phyloP scores from a whole-genome alignment of 2,113 vertebrate species.

The Patagioenas fasciata region DNA sequence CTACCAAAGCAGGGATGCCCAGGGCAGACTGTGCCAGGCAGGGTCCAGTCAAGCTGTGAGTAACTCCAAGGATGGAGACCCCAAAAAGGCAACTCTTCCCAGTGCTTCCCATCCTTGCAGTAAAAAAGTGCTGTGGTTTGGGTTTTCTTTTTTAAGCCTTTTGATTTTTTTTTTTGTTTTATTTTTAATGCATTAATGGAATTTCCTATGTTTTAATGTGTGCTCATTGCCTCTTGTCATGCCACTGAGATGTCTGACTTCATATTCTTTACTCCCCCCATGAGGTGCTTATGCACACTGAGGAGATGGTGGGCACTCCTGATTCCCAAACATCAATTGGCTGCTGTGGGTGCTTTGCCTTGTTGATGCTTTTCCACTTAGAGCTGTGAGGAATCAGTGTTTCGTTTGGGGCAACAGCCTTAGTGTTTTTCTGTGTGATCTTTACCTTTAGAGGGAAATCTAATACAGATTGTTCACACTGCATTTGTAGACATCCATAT shows the following conservation, averaged over 20 bases:
- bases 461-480: background rate
- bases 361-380: background rate
- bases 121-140: background rate
- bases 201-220: background rate
- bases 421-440: background rate
- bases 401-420: background rate
- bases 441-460: background rate
- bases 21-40: background rate
- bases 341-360: background rate
- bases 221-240: background rate
- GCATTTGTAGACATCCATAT: background rate
- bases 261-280: accelerated
- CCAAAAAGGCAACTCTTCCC: background rate
- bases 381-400: background rate
- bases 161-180: background rate
- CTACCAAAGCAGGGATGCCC: background rate
- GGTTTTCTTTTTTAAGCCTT: too few species aligned
- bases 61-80: background rate
- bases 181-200: background rate
- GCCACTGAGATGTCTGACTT: background rate
- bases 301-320: background rate
- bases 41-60: background rate
- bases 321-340: background rate
- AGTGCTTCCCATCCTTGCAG: accelerated
- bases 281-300: background rate